Evolutionary conservation across 2,113 vertebrate species (phyloP).

Genomic region (Otocyon megalotis): DNA sequence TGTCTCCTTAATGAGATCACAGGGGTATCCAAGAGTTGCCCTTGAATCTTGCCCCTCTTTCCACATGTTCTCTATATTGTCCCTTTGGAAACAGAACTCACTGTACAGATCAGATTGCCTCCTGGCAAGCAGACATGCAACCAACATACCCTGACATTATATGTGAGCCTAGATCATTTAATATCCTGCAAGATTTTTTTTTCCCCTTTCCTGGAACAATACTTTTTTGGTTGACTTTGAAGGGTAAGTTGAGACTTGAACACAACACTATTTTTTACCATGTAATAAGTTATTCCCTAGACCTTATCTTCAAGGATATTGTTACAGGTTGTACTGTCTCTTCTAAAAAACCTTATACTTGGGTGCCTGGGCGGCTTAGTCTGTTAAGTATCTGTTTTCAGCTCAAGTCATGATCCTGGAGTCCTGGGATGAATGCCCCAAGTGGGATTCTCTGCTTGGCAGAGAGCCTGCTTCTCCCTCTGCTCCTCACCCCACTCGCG

Average conservation of each 20-base stretch:
- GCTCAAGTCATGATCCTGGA: no score
- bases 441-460: no score
- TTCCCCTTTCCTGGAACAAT: neutral
- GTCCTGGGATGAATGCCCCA: no score
- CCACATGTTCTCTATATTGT: neutral
- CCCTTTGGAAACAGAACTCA: neutral
- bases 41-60: neutral
- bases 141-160: neutral
- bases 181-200: neutral
- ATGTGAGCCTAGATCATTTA: neutral
- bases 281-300: neutral
- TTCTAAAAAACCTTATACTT: neutral
- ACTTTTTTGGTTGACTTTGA: neutral
- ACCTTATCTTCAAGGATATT: neutral
- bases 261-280: neutral
- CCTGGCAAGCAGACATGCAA: neutral
- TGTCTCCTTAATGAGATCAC: constrained; percentile 36
- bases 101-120: neutral
- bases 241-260: neutral
- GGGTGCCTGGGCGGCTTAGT: no score
- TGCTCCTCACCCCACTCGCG: no score
- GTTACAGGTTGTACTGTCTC: neutral
- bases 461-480: no score
- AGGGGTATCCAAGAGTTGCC: neutral
- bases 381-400: no score